Conservation (phyloP, 2,113 vertebrate genomes). For the Cyprinodon brontotheroides region DNA sequence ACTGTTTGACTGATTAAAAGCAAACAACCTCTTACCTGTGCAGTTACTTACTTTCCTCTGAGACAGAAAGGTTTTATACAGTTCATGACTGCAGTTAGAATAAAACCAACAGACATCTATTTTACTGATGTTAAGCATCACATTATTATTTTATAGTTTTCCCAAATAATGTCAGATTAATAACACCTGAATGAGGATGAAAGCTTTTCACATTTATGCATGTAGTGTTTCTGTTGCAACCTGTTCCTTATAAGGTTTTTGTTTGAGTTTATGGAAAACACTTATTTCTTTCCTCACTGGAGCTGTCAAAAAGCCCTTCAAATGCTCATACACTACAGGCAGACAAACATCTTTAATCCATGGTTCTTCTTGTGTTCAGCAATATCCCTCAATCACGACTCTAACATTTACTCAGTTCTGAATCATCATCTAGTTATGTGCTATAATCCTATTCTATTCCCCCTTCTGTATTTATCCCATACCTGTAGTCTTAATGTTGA, state of each 20-base stretch:
- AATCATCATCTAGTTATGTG: slow-evolving; percentile 38
- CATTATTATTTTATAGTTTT: not conserved
- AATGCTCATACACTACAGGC: slow-evolving; percentile 18
- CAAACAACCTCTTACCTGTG: not conserved
- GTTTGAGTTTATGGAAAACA: slow-evolving; percentile 61
- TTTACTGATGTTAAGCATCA: not conserved
- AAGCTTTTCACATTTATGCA: slow-evolving; percentile 16
- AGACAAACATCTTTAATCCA: slow-evolving; percentile 44
- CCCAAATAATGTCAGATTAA: not conserved
- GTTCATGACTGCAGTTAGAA: not conserved
- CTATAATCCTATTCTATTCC: slow-evolving; percentile 25
- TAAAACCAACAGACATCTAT: not conserved
- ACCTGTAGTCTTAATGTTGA: not conserved
- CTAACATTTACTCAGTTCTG: slow-evolving; percentile 29
- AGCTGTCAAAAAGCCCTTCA: slow-evolving; percentile 58
- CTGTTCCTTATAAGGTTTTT: slow-evolving; percentile 63
- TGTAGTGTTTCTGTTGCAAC: slow-evolving; percentile 19
- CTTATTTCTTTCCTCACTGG: slow-evolving; percentile 61
- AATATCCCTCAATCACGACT: slow-evolving; percentile 37
- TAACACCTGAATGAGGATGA: not conserved
- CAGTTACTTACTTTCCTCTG: not conserved
- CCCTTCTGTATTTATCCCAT: not conserved
- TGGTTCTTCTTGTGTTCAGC: slow-evolving; percentile 28
- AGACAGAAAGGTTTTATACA: not conserved
- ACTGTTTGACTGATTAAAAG: slow-evolving; percentile 3